These are phyloP conservation scores for Streptopelia turtur DNA, from an alignment of 2,797 vertebrate genomes.

Conservation along the genomic window DNA sequence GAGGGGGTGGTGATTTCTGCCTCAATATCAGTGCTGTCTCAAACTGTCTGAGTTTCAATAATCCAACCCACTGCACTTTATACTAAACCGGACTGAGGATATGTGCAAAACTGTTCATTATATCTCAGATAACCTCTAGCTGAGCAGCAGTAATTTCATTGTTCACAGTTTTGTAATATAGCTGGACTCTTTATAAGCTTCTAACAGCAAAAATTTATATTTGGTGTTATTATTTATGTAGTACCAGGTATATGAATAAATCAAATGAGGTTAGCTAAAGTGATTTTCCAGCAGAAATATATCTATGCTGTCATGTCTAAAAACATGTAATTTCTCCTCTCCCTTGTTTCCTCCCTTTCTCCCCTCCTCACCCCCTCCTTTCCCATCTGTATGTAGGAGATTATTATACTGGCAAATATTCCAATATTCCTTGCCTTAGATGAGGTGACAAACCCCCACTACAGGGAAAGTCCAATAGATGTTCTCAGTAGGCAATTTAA, in stretches of 20 bases:
- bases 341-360: not conserved
- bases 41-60: not conserved
- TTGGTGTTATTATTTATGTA: not conserved
- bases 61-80: not conserved
- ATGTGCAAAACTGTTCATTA: not conserved
- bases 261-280: not conserved
- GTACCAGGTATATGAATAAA: not conserved
- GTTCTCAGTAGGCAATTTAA: not conserved
- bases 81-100: not conserved
- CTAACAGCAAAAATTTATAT: not conserved
- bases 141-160: not conserved
- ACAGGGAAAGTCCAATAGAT: not conserved
- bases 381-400: not conserved
- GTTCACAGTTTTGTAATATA: not conserved
- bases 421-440: not conserved
- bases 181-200: not conserved
- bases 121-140: not conserved
- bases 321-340: not conserved
- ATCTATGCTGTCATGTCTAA: not conserved
- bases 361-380: not conserved
- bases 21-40: not conserved
- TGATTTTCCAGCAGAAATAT: not conserved
- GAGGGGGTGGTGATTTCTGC: not conserved
- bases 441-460: not conserved
- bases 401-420: not conserved